A percentile compares a stretch with the other conserved stretches of the same genome.
Evolutionary conservation across 1,140 invertebrate species (phyloP).

Genomic region (Paramacrobiotus metropolitanus): DNA sequence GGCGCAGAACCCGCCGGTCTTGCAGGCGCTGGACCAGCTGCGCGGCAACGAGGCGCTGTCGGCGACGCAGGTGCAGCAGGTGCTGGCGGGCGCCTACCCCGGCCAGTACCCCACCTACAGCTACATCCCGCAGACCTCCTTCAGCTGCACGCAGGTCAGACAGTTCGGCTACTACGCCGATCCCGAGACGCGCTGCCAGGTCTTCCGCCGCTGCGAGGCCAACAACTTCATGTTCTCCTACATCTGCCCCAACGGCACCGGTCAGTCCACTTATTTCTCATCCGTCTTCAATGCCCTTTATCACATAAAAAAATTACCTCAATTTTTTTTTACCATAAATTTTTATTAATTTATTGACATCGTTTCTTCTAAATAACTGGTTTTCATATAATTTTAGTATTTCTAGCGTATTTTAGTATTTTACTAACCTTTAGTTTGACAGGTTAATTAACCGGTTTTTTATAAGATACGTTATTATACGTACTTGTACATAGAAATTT

Average conservation of each 20-base stretch:
- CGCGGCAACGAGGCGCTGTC: neutral
- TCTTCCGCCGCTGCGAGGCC: neutral
- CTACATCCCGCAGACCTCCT: neutral
- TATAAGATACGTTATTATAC: too few relatives aligned
- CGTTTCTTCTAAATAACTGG: too few relatives aligned
- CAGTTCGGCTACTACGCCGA: neutral
- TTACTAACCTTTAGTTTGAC: too few relatives aligned
- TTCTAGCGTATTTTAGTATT: too few relatives aligned
- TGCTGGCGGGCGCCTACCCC: neutral
- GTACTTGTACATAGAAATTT: too few relatives aligned
- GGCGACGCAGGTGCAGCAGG: neutral
- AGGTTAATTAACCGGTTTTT: too few relatives aligned
- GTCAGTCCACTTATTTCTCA: neutral
- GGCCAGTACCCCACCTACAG: neutral
- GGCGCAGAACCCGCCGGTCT: neutral
- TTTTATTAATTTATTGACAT: too few relatives aligned
- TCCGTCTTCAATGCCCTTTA: neutral
- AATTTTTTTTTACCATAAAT: too few relatives aligned
- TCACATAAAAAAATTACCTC: too few relatives aligned
- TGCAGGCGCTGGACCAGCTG: neutral
- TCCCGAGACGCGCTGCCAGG: neutral
- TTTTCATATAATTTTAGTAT: too few relatives aligned
- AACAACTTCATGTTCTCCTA: neutral
- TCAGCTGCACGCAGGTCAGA: neutral
- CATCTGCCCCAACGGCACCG: neutral